Conservation (phyloP, 2,113 vertebrate genomes). For the Sus scrofa region T2T-Sscrofa CM000812.6:112418001-112418500, state of each 20-base stretch:
- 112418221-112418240: background rate
- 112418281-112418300: background rate
- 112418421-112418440: background rate
- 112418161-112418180: background rate
- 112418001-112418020: background rate
- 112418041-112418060: background rate
- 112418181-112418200: background rate
- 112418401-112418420: background rate
- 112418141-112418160: background rate
- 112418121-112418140: background rate
- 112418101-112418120: background rate
- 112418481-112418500: background rate
- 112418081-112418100: background rate
- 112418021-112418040: background rate
- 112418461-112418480: background rate
- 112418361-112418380: background rate
- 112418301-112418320: background rate
- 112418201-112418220: background rate
- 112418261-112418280: background rate
- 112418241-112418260: background rate
- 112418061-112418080: background rate
- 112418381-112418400: background rate
- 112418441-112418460: background rate
- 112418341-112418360: constrained; percentile 19
- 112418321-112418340: background rate